Percentiles rank a stretch among this genome's conserved stretches.
phyloP scores from a whole-genome alignment of 2,113 vertebrate genomes.

The Spheniscus mendiculus region DNA sequence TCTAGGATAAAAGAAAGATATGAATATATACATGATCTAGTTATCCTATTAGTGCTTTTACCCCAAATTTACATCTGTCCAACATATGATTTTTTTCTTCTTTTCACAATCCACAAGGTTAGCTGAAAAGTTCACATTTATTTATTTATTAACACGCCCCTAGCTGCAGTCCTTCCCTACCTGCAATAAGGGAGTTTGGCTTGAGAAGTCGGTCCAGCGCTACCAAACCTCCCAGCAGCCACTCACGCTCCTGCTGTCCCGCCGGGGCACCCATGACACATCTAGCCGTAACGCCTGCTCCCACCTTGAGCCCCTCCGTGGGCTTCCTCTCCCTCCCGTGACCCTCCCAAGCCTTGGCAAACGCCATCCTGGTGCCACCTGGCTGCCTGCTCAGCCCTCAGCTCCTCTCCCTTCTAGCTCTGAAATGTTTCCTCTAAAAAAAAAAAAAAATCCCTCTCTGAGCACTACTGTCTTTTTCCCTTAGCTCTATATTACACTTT shows the following conservation, averaged over 20 bases:
- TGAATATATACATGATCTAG: background rate
- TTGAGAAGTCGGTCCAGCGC: background rate
- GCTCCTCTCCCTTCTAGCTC: background rate
- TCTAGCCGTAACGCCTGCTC: background rate
- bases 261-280: fast-evolving
- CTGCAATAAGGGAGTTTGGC: background rate
- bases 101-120: background rate
- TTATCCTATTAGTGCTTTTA: background rate
- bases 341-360: background rate
- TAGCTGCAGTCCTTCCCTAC: background rate
- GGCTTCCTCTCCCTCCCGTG: background rate
- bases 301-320: background rate
- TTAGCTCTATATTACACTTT: background rate
- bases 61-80: background rate
- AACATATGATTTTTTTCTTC: background rate
- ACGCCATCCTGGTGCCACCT: background rate
- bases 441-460: background rate
- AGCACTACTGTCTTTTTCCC: background rate
- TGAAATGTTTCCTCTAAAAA: background rate
- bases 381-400: background rate
- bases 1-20: background rate
- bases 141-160: background rate
- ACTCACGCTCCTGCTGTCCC: fast-evolving
- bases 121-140: background rate
- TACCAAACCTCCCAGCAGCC: background rate